Base-by-base conservation (phyloP, 2,113 vertebrate genomes). In the Percopsis transmontana region DNA sequence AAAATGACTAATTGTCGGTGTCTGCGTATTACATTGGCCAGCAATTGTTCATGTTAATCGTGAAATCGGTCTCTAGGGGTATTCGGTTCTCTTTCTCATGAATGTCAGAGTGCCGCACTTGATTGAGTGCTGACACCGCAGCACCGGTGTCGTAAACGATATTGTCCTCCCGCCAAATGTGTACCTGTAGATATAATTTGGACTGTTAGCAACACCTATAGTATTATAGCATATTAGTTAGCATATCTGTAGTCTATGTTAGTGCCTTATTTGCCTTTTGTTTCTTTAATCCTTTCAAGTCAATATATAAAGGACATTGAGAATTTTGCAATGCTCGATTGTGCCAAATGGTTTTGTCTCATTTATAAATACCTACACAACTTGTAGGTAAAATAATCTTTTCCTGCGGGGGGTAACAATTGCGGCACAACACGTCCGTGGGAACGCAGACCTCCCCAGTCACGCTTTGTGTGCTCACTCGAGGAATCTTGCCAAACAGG, bases 101-200 rank as follows among this genome's bases (percentile, higher is more conserved):
- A 20, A 18, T 54, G 64, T 79, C 68, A 63, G 62, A 73, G 62
- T 70, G 68, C 65, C 67, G 64, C 41, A 59, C 66, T 83, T 87
- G 89, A 88, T 87, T 80, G 82, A 89, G 84, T 70, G 76, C 79
- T 88, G 87, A 88, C 84, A 87, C 67, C 51, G 40, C 70, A 68
- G 81, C 70, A 80, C 79, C 63, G 27, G 27, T 33, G 27, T 33
- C 27, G 27, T 33, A 7, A 2, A 4, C 4, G 27, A 33, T 33
- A 33, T 33, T 33, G 27, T 6, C 27, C 27, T 33, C 2, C 27
- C 8, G 27, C 27, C 27, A 33, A 33, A 33, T 33, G 27, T 33
- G 27, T 33, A 33, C 27, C 27, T 33, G 27, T 33, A 72, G n/a
- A n/a, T n/a, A 33, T 33, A 7, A 6, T 33, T 6, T 33, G 5